phyloP scores from a whole-genome alignment of 2,797 vertebrate species.

The Scolopax bukidnonensis region DNA sequence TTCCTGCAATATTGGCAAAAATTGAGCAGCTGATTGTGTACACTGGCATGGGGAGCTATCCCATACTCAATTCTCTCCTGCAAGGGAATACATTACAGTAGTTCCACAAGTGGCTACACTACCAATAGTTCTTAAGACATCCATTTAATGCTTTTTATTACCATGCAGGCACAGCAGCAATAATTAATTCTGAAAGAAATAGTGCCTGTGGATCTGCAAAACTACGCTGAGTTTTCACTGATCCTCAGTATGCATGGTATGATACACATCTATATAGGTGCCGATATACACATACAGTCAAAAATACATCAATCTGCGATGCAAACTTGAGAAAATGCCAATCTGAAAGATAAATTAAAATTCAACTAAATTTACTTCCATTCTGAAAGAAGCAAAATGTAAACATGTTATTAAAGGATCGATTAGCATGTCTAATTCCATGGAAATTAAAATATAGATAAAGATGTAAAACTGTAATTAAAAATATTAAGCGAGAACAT shows the following conservation, averaged over 20 bases:
- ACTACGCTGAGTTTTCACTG: neutral
- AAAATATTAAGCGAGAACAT: slow-evolving; percentile 2
- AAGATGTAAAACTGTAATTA: slow-evolving; percentile 29
- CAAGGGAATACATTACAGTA: neutral
- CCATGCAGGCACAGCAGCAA: neutral
- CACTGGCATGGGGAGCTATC: neutral
- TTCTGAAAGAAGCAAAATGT: slow-evolving; percentile 5
- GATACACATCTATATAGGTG: neutral
- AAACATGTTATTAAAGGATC: slow-evolving; percentile 36
- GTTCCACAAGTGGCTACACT: neutral
- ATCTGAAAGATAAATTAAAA: neutral
- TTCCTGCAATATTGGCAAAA: neutral
- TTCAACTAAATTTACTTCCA: slow-evolving; percentile 9
- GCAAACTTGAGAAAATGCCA: neutral
- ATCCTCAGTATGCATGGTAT: neutral
- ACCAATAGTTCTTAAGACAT: neutral
- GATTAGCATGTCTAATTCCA: slow-evolving; percentile 37
- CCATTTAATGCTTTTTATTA: neutral
- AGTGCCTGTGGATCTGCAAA: neutral
- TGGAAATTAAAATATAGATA: slow-evolving; percentile 22
- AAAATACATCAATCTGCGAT: neutral
- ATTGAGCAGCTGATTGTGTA: fast-evolving
- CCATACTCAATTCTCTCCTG: neutral
- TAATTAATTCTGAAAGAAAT: slow-evolving; percentile 27
- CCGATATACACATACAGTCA: neutral